phyloP scores from a whole-genome alignment of 2,113 vertebrate genomes.

The Enhydra lutris region DNA sequence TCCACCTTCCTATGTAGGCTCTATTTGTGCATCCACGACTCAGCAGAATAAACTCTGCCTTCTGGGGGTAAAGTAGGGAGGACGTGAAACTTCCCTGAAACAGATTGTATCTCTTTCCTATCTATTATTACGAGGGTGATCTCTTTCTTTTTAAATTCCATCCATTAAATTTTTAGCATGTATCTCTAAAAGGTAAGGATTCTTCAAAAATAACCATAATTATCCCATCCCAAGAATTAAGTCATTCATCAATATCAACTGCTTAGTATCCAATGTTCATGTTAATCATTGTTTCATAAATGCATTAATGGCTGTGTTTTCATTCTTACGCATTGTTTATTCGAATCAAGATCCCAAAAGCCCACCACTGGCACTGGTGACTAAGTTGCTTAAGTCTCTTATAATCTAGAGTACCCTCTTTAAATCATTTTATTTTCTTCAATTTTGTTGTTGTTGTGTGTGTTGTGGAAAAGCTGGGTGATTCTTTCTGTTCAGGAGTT shows the following conservation, averaged over 20 bases:
- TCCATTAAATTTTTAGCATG: background rate
- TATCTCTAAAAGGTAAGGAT: background rate
- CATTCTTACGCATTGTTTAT: background rate
- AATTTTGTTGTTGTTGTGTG: background rate
- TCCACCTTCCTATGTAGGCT: background rate
- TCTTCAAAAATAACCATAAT: background rate
- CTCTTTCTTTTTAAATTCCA: background rate
- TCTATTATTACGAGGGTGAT: background rate
- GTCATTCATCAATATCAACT: background rate
- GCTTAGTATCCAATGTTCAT: background rate
- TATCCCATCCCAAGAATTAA: background rate
- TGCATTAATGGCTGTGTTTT: background rate
- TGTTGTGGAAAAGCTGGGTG: background rate
- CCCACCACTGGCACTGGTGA: background rate
- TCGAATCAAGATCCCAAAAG: background rate
- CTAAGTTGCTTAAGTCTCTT: background rate
- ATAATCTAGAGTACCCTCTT: background rate
- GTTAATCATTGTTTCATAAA: background rate
- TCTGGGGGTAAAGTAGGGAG: background rate
- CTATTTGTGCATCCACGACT: background rate
- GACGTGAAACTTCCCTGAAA: background rate
- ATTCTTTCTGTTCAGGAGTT: background rate
- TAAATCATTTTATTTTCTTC: background rate
- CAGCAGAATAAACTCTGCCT: background rate
- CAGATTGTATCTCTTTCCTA: background rate